Percentiles rank a stretch among this genome's conserved stretches.
phyloP scores from a whole-genome alignment of 2,113 vertebrate genomes.

The Amblyornis subalaris region DNA sequence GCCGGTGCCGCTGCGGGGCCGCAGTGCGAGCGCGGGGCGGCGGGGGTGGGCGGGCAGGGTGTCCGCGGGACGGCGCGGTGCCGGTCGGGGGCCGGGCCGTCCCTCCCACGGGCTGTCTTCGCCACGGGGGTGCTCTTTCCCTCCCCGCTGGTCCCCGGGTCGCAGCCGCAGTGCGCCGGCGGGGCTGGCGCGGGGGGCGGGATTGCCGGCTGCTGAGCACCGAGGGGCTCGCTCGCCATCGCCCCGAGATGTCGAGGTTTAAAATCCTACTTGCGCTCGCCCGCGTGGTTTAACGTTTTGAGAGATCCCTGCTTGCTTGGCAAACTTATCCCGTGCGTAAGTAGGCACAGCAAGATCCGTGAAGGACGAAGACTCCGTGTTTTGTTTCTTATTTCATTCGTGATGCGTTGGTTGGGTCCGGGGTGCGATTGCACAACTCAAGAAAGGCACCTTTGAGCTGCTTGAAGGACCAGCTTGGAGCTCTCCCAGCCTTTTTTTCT shows the following conservation, averaged over 20 bases:
- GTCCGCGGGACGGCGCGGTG: rapidly evolving
- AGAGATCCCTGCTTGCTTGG: rapidly evolving
- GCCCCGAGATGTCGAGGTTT: rapidly evolving
- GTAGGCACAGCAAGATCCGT: rapidly evolving
- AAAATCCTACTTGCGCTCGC: neutral
- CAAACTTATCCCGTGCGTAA: rapidly evolving
- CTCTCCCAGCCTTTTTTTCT: neutral
- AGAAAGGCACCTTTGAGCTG: neutral
- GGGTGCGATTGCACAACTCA: rapidly evolving
- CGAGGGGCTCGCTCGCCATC: too few relatives aligned
- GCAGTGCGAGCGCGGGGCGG: neutral
- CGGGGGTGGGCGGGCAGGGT: too few relatives aligned
- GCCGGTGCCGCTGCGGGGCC: too few relatives aligned
- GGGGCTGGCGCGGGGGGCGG: neutral
- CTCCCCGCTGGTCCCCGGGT: neutral
- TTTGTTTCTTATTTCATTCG: rapidly evolving
- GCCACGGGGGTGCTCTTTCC: rapidly evolving
- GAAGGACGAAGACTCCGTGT: neutral
- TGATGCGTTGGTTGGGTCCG: rapidly evolving
- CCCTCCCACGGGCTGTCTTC: neutral
- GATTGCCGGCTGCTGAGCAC: neutral
- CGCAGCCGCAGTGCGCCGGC: neutral
- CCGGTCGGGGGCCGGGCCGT: neutral
- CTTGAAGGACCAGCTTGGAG: rapidly evolving
- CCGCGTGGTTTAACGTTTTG: rapidly evolving